Conservation (phyloP, 1,140 invertebrate species). For the Euwallacea similis region DNA sequence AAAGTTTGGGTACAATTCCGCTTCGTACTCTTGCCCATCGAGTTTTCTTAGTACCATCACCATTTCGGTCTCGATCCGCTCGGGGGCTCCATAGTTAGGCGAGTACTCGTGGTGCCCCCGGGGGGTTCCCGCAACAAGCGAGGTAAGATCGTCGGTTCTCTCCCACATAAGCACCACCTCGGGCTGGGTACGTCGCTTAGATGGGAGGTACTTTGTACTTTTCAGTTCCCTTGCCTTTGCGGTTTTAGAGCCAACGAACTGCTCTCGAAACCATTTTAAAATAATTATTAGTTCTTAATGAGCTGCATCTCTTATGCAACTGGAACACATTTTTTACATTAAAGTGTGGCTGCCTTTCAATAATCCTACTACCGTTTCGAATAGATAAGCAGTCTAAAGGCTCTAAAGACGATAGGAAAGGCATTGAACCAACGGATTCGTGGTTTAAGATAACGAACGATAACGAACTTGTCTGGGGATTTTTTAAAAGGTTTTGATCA, state of each 20-base stretch:
- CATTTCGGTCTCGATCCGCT: conserved; percentile 19
- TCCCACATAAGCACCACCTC: conserved; percentile 24
- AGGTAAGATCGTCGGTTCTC: conserved; percentile 5
- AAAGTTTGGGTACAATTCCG: too few relatives aligned
- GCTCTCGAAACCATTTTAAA: neutral
- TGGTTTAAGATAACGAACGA: neutral
- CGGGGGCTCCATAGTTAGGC: conserved; percentile 29
- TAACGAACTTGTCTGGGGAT: neutral
- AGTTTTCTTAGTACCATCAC: conserved; percentile 15
- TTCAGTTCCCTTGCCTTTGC: neutral
- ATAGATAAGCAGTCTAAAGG: neutral
- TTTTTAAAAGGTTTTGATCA: conserved; percentile 13
- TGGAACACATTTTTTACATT: conserved; percentile 3
- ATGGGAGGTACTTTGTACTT: conserved; percentile 8
- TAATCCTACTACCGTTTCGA: conserved; percentile 7
- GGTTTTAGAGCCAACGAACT: neutral
- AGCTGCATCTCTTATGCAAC: too few relatives aligned
- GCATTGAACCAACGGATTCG: neutral
- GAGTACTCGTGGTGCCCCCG: conserved; percentile 23
- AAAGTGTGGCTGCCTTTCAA: neutral
- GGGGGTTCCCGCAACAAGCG: conserved; percentile 23
- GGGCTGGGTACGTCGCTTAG: conserved; percentile 13
- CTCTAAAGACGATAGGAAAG: neutral
- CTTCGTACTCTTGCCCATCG: too few relatives aligned
- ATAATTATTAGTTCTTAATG: neutral